These are phyloP conservation scores for Lindbergichthys nudifrons DNA, from an alignment of 2,797 vertebrate genomes.

Conservation along the genomic window DNA sequence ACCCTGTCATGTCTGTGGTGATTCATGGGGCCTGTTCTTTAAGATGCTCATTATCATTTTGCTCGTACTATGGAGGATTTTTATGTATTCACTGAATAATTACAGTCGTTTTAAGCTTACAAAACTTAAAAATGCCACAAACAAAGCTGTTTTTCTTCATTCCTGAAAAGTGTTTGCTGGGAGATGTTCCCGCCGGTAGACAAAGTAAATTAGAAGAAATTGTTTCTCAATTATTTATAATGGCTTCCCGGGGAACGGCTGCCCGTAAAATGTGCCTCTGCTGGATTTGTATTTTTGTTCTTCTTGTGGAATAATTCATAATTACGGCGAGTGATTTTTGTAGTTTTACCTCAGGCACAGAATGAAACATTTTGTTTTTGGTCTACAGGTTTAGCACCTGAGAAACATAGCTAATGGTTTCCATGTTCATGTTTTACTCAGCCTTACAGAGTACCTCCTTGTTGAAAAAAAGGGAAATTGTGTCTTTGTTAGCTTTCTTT, in stretches of 20 bases:
- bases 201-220: constrained; percentile 41
- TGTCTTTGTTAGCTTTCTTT: background rate
- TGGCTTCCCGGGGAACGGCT: constrained; percentile 36
- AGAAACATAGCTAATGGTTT: constrained; percentile 1
- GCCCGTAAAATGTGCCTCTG: constrained; percentile 37
- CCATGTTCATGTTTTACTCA: background rate
- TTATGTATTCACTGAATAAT: constrained; percentile 1
- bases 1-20: background rate
- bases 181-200: constrained; percentile 10
- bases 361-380: constrained; percentile 35
- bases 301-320: constrained; percentile 43
- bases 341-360: constrained; percentile 29
- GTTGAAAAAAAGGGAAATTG: background rate
- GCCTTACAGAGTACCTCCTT: constrained; percentile 6
- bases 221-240: constrained; percentile 53
- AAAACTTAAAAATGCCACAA: background rate
- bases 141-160: constrained; percentile 2
- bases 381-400: constrained; percentile 31
- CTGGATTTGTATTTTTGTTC: constrained; percentile 32
- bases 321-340: constrained; percentile 12
- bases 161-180: constrained; percentile 14
- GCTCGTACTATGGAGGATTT: background rate
- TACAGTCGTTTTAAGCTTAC: background rate
- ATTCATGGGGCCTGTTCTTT: background rate
- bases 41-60: constrained; percentile 9